These are phyloP conservation scores for Stenichneumon culpator DNA, from an alignment of 2,888 invertebrate species.

Conservation along the genomic window DNA sequence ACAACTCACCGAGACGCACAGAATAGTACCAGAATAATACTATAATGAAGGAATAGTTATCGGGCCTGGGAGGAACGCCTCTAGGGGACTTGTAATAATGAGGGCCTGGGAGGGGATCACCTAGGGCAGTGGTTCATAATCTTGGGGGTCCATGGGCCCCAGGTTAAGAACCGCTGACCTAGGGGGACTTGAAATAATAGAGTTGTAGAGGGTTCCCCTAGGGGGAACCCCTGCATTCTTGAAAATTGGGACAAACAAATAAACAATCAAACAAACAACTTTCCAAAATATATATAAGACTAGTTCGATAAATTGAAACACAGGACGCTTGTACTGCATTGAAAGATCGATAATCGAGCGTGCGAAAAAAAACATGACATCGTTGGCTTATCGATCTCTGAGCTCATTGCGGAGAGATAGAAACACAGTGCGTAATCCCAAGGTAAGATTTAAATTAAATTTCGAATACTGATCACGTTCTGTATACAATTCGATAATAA, in stretches of 20 bases:
- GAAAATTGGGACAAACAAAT: neutral
- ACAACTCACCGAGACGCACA: neutral
- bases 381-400: constrained; percentile 19
- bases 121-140: no score
- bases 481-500: constrained; percentile 66
- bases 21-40: neutral
- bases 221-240: neutral
- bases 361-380: neutral
- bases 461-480: constrained; percentile 49
- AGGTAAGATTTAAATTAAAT: constrained; percentile 60
- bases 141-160: no score
- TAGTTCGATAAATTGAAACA: constrained; percentile 58
- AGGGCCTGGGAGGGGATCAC: no score
- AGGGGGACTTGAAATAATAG: no score
- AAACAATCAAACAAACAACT: neutral
- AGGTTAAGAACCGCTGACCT: no score
- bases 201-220: no score
- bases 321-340: constrained; percentile 56
- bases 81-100: neutral
- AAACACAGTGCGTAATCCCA: constrained; percentile 17
- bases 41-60: neutral
- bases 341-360: constrained; percentile 8
- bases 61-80: no score
- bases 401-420: constrained; percentile 13
- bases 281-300: constrained; percentile 24